Base-by-base conservation (phyloP, 2,797 vertebrate species). In the Tangara arthus region DNA sequence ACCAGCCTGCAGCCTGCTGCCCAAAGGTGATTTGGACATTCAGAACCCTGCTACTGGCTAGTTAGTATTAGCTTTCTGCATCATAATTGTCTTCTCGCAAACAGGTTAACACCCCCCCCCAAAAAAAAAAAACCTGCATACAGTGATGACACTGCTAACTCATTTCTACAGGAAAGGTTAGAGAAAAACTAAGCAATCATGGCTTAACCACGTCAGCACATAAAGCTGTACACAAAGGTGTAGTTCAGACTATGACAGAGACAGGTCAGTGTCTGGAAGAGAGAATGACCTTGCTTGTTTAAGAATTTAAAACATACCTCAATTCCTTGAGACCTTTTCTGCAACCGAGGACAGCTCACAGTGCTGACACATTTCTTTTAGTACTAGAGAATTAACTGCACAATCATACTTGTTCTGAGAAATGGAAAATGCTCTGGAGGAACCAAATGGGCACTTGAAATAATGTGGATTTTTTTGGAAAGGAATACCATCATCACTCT, bases 251-350 rank as follows among this genome's bases (percentile, higher is more conserved):
- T 35, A 50, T 32, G 37, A 84, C 34, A 68, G 47, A 91, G 55
- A 64, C 4, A 63, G 19, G 47, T 89, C 59, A 56, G 22, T 24
- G 12, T 49, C 76, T 90, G 55, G 55, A 83, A 86, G 27, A 72
- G 8, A 65, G 24, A 66, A n/a, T 6, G 50, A 8, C n/a, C 11
- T 76, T 79, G 22, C 52, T 81, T 61, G 8, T 73, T 78, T 69
- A 75, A 71, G 70, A 61, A 59, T 93, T 90, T 76, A 66, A 83
- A 75, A 39, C 46, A 32, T 76, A 19, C 37, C 18, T 90, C 28
- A 55, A 20, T n/a, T 89, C 32, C 61, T 71, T 59, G 15, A 71
- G 57, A 92, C 39, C 6, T 59, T 60, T 83, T 53, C 39, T 59
- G 35, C 47, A 89, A 24, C 27, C 26, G 35, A 92, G 77, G 59